A percentile compares a stretch with the other conserved stretches of the same genome.
These are phyloP conservation scores for Scomber scombrus DNA, from an alignment of 2,113 vertebrate genomes.

Conservation along the genomic window DNA sequence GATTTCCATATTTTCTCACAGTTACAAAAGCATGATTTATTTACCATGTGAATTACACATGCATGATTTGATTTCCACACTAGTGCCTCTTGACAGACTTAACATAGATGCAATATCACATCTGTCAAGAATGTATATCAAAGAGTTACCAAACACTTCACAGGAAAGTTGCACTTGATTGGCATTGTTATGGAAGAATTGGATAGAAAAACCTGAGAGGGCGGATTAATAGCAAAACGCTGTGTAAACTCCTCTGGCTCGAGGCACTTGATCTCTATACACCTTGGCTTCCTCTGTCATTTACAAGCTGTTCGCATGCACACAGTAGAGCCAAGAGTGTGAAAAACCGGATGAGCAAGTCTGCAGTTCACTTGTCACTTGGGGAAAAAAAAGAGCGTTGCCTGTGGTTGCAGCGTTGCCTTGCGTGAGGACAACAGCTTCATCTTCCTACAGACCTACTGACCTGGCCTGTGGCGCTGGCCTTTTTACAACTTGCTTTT, in stretches of 20 bases:
- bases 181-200: conserved; percentile 64
- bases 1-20: conserved; percentile 10
- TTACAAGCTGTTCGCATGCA: conserved; percentile 83
- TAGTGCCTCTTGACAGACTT: conserved; percentile 17
- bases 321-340: conserved; percentile 43
- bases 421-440: conserved; percentile 83
- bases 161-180: conserved; percentile 66
- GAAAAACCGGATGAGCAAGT: conserved; percentile 82
- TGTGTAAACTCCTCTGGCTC: conserved; percentile 86
- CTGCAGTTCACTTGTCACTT: conserved; percentile 37
- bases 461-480: conserved; percentile 68
- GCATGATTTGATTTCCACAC: conserved; percentile 16
- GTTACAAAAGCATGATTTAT: conserved; percentile 36
- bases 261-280: conserved; percentile 75
- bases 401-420: conserved; percentile 67
- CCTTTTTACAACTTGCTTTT: conserved; percentile 54
- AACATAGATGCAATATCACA: conserved; percentile 30
- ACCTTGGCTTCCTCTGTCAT: conserved; percentile 83
- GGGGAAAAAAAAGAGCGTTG: conserved; percentile 40
- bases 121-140: conserved; percentile 44
- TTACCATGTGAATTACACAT: conserved; percentile 10
- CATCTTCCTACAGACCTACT: conserved; percentile 68
- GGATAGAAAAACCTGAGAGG: conserved; percentile 72
- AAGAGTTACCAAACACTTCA: conserved; percentile 44
- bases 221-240: conserved; percentile 78